These are phyloP conservation scores for Amiota mariae DNA, from an alignment of 2,888 invertebrate species.

Conservation along the genomic window DNA sequence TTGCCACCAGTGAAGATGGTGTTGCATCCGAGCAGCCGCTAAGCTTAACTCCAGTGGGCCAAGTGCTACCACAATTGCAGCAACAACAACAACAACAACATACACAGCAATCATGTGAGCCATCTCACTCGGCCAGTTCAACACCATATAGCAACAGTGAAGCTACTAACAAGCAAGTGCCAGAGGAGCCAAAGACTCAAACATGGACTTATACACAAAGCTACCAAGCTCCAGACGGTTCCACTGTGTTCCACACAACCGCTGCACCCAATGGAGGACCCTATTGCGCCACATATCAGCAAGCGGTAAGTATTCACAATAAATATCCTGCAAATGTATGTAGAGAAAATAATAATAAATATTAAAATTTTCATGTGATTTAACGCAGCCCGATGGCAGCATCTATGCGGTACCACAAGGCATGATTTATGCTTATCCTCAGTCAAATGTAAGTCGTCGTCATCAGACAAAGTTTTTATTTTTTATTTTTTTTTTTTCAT, in stretches of 20 bases:
- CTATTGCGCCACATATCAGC: conserved; percentile 73
- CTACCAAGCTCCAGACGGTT: conserved; percentile 71
- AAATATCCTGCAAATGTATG: neutral
- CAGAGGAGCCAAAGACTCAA: conserved; percentile 63
- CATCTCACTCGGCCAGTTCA: conserved; percentile 68
- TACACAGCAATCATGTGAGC: conserved; percentile 56
- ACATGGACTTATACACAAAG: conserved; percentile 71
- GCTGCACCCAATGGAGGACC: conserved; percentile 66
- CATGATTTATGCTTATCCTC: conserved; percentile 73
- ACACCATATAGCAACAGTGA: conserved; percentile 68
- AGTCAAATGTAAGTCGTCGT: conserved; percentile 60
- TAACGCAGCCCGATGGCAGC: conserved; percentile 71
- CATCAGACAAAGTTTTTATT: too few relatives aligned
- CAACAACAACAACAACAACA: conserved; percentile 39
- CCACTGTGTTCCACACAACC: conserved; percentile 70
- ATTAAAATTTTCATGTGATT: too few relatives aligned
- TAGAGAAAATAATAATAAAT: too few relatives aligned
- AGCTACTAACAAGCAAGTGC: conserved; percentile 33
- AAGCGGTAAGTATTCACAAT: conserved; percentile 63
- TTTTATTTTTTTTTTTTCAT: conserved; percentile 59
- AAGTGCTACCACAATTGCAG: conserved; percentile 30
- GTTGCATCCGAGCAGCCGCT: conserved; percentile 32
- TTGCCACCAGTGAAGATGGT: conserved; percentile 30
- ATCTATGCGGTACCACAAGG: conserved; percentile 73
- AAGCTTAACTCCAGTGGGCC: conserved; percentile 42